phyloP scores from a whole-genome alignment of 2,113 vertebrate genomes.

The Arothron firmamentum region DNA sequence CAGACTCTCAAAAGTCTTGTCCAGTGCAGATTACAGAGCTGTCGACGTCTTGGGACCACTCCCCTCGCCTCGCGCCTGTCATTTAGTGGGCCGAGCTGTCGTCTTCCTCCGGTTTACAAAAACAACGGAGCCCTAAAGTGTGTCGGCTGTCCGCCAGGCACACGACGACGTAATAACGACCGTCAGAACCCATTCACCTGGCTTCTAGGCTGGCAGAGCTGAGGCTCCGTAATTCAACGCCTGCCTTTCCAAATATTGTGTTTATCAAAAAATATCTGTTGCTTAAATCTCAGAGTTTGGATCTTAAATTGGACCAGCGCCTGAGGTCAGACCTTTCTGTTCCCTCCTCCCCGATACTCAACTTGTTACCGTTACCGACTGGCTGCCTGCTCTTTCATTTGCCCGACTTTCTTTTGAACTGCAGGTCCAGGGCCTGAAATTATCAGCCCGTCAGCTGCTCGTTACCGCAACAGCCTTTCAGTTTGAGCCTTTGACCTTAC shows the following conservation, averaged over 20 bases:
- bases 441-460: slow-evolving; percentile 53
- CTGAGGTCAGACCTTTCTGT: slow-evolving; percentile 18
- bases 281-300: slow-evolving; percentile 13
- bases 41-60: slow-evolving; percentile 22
- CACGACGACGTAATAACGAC: neutral
- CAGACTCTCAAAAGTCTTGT: slow-evolving; percentile 29
- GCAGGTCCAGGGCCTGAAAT: slow-evolving; percentile 52
- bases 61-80: slow-evolving; percentile 24
- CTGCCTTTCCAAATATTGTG: too few species aligned
- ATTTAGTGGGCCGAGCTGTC: slow-evolving; percentile 42
- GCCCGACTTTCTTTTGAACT: slow-evolving; percentile 53
- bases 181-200: neutral
- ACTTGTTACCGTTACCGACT: slow-evolving; percentile 41
- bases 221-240: too few species aligned
- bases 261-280: too few species aligned
- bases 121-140: slow-evolving; percentile 11
- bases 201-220: neutral
- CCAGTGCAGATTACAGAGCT: slow-evolving; percentile 49
- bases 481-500: slow-evolving; percentile 59
- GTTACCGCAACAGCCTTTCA: slow-evolving; percentile 44
- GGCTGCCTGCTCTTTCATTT: slow-evolving; percentile 50
- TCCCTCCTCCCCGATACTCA: slow-evolving; percentile 20
- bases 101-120: slow-evolving; percentile 29
- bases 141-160: slow-evolving; percentile 9
- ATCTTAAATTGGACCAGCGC: neutral